Percentiles rank a stretch among this genome's conserved stretches.
Evolutionary conservation across 2,113 vertebrate species (phyloP).

Genomic region (Xiphophorus hellerii): DNA sequence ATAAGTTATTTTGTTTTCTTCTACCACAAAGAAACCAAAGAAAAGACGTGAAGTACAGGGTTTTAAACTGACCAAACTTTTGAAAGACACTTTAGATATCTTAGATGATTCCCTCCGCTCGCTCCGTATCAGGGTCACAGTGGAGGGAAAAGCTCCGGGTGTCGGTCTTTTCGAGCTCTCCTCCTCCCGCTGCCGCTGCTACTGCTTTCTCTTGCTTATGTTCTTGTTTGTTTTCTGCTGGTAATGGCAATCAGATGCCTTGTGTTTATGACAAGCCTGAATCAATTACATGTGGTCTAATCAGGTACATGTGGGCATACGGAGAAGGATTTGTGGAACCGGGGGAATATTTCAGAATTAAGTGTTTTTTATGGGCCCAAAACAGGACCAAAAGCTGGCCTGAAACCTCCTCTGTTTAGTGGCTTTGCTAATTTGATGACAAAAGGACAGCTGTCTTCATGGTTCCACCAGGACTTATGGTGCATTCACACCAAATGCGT

Average conservation of each 20-base stretch:
- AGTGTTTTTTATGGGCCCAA: too few species aligned
- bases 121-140: conserved; percentile 68
- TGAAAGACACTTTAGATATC: too few species aligned
- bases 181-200: conserved; percentile 64
- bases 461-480: too few species aligned
- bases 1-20: too few species aligned
- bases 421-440: too few species aligned
- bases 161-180: conserved; percentile 6
- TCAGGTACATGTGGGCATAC: conserved; percentile 70
- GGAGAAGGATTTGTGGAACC: not conserved
- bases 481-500: too few species aligned
- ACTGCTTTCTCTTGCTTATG: conserved; percentile 81
- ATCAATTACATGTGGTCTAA: conserved; percentile 79
- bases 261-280: conserved; percentile 86
- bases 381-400: too few species aligned
- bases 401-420: too few species aligned
- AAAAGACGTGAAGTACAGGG: too few species aligned
- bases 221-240: conserved; percentile 86
- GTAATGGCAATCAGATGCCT: conserved; percentile 93
- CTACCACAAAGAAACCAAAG: too few species aligned
- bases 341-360: not conserved
- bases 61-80: too few species aligned
- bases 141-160: conserved; percentile 78
- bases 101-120: not conserved
- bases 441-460: too few species aligned